These are phyloP conservation scores for Acanthosepion esculentum DNA, from an alignment of 2,888 invertebrate genomes.

Conservation along the genomic window DNA sequence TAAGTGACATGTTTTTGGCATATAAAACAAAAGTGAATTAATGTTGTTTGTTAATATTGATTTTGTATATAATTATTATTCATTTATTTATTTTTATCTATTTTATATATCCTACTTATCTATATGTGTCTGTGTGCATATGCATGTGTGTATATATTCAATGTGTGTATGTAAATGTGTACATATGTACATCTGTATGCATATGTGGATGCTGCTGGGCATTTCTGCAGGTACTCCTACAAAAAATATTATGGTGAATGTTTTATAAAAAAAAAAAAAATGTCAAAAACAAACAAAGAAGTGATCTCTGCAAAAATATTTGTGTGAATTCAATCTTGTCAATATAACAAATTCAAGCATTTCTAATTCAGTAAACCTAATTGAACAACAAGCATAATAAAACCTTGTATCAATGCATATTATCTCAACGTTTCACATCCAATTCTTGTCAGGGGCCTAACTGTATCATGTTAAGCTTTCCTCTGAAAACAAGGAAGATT, in stretches of 20 bases:
- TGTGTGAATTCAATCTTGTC: background rate
- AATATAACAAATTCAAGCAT: background rate
- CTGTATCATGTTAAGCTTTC: background rate
- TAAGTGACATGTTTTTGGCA: too few species aligned
- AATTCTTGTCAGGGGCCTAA: background rate
- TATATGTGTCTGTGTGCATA: too few species aligned
- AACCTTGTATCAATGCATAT: background rate
- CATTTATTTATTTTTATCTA: too few species aligned
- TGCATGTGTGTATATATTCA: too few species aligned
- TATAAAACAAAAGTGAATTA: too few species aligned
- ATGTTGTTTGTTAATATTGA: too few species aligned
- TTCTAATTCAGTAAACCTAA: background rate
- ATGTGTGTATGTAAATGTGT: background rate
- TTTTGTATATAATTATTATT: too few species aligned
- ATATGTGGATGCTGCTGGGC: background rate
- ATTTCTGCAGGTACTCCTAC: background rate
- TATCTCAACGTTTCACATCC: background rate
- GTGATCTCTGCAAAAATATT: background rate
- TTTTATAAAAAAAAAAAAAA: background rate
- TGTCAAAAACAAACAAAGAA: background rate
- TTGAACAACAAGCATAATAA: background rate
- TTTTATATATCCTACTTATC: too few species aligned
- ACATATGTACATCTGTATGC: background rate
- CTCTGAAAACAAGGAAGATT: background rate
- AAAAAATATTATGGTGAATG: background rate